Conservation (phyloP, 2,888 invertebrate genomes). For the Teleogryllus oceanicus region DNA sequence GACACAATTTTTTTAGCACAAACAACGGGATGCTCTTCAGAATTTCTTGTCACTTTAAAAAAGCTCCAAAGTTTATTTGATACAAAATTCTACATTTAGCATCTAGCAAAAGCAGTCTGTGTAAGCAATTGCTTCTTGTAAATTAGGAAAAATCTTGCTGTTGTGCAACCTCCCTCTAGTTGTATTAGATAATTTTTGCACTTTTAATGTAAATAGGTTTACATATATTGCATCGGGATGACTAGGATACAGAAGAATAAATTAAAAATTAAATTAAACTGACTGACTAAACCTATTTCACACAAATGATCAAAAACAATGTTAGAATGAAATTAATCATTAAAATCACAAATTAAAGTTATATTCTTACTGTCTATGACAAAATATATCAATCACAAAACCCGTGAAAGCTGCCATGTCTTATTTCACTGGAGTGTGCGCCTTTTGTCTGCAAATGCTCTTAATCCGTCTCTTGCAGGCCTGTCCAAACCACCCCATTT, state of each 20-base stretch:
- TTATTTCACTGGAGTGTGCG: too few species aligned
- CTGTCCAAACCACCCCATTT: too few species aligned
- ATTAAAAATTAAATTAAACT: neutral
- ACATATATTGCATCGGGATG: neutral
- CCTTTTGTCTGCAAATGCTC: too few species aligned
- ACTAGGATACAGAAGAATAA: constrained; percentile 2
- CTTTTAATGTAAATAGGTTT: neutral
- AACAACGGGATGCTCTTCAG: neutral
- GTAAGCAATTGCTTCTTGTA: neutral
- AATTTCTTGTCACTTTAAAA: neutral
- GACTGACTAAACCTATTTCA: neutral
- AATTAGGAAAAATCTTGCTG: neutral
- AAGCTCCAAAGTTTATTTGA: neutral
- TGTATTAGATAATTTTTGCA: neutral
- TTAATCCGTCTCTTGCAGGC: too few species aligned
- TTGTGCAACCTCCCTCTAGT: neutral
- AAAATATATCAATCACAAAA: neutral
- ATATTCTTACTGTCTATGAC: neutral
- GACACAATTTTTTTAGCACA: constrained; percentile 1
- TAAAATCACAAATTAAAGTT: neutral
- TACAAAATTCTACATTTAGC: neutral
- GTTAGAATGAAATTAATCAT: neutral
- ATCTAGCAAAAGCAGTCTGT: neutral
- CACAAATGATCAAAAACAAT: neutral
- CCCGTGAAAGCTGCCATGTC: neutral